Base-by-base conservation (phyloP, 1,140 invertebrate genomes). In the Drosophila pandora region DNA sequence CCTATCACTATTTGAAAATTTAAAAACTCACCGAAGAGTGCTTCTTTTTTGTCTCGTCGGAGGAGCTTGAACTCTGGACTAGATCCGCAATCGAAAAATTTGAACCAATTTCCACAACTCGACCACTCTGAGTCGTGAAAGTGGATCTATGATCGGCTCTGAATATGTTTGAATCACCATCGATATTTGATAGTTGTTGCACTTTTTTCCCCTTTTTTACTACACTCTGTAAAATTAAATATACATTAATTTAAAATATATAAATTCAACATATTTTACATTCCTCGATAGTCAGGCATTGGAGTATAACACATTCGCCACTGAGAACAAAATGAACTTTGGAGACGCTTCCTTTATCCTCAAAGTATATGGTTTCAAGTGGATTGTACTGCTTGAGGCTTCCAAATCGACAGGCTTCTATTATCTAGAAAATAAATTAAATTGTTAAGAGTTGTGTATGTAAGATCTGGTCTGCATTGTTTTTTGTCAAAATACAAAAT, bases 321-420 rank as follows among this genome's bases (percentile, higher is more conserved):
- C 90, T 91, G 2, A 91, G 62, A 0, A 91, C 79, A 52, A 91
- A 91, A 37, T 90, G 74, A 0, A 91, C 90, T 50, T 79, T 88
- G 34, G 81, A 82, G 3, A 83, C 7, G 9, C 60, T 65, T 25
- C 89, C 90, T 30, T 68, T 76, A 30, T 91, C 89, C 1, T 87
- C 71, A 3, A 58, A 60, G 41, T 76, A 84, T 23, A 91, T 91
- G 37, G 76, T 90, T 22, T 91, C 80, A 45, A 89, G 34, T 0
- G 90, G 78, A 28, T 83, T 62, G 45, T 69, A 91, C 48, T 91
- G 78, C 12, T 55, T 76, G 2, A 91, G 50, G 3, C 47, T 30
- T 5, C 65, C 56, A 12, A 91, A 49, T 41, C 74, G 79, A 17
- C 90, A 91, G 0, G 84, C 85, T 39, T 73, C 65, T n/a, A 63